Base-by-base conservation (phyloP, 2,888 invertebrate genomes). In the Prionchulus punctatus region DNA sequence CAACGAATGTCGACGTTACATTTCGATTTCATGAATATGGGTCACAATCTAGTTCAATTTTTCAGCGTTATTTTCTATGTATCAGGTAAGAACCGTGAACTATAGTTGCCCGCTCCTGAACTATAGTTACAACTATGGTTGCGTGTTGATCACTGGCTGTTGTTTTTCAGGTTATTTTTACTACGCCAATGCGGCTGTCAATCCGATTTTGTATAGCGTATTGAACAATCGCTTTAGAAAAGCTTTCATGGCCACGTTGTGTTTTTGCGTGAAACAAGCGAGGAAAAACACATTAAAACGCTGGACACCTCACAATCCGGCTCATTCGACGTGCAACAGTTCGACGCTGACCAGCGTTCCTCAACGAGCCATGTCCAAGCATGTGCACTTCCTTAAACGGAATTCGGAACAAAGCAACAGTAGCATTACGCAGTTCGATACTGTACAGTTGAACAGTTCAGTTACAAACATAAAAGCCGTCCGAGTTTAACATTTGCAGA, bases 161-260 rank as follows among this genome's bases (percentile, higher is more conserved):
- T 81, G 82, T 64, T 77, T 84, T 12, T 81, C 85, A 15, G 88
- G 87, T 0, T 81, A 83, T 59, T 79, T 86, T 56, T 88, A 87
- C 74, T 88, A 86, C 72, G 80, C 86, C 59, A 75, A 77, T 15
- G 81, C 84, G n/a, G 86, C 86, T 0, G 80, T 86, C 62, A 88
- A 88, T 74, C 88, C 87, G 0, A 84, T 88, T 61, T 74, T 88
- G 0, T 87, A 88, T 72, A 88, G 86, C 70, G 79, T 86, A 1
- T 86, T 88, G 86, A 81, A 78, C 57, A 72, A 68, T 66, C 82
- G 83, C 65, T 88, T 86, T 74, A 78, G 86, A 23, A 77, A 79
- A 23, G 86, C 86, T 0, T 86, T 86, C 70, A 80, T 79, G 59
- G 88, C 88, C 53, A 88, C 84, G 72, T 88, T 55, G 36, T n/a